Evolutionary conservation across 2,797 vertebrate species (phyloP), one percentile per base, ranked within the genome.

Genomic region (Catostomus latipinnis): DNA sequence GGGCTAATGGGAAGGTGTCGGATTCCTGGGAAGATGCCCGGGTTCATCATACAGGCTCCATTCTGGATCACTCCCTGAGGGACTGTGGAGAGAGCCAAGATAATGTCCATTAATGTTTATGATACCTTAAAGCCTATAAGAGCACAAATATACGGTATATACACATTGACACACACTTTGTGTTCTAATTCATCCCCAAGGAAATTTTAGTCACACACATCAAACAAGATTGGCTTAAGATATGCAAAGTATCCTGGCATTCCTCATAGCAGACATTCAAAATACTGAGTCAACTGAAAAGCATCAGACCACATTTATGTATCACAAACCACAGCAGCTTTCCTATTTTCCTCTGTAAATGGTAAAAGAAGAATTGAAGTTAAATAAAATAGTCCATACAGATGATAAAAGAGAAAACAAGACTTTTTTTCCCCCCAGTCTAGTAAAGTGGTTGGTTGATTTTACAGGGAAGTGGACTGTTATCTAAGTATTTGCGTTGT

Each of bases 51-150:
- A 80, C 95, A 94, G 13, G 94, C 91, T 91, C 95, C 96, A 6
- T 96, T 96, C 85, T 95, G 95, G 87, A 96, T 96, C 90, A 96
- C 95, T 91, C 96, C 95, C 0, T 95, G 93, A 89, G 96, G 91
- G 91, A 96, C 96, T 96, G 83, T 1, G 45, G 18, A 85, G 56
- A 74, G 76, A 73, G 62, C 11, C 74, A 63, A 81, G 45, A 83
- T 63, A 61, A 80, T 48, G 60, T 22, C 9, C 73, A 74, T 82
- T 73, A 84, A 68, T 56, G 34, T 48, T n/a, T 14, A 69, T 6
- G 3, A n/a, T 48, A 56, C 14, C 54, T 65, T 43, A 7, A 43
- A 66, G 58, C 7, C 49, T 58, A 60, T 43, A 14, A 62, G 12
- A 50, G 56, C 57, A 48, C 56, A 73, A 78, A 53, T 49, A 18